phyloP scores from a whole-genome alignment of 23 tunicate genomes.

The Pegea sp. region DNA sequence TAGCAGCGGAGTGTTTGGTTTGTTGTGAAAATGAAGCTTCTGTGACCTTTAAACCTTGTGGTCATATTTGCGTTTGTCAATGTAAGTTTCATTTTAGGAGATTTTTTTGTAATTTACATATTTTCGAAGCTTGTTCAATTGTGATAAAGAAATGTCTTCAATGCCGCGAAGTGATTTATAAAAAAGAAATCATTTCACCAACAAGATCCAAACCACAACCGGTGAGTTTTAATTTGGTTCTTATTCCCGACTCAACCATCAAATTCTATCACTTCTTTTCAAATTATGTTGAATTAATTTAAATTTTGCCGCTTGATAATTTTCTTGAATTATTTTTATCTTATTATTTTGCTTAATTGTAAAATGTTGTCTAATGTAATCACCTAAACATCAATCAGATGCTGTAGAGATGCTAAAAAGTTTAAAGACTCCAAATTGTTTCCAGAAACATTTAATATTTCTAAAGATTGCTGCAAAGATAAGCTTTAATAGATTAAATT shows the following conservation, averaged over 20 bases:
- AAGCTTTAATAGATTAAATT: not conserved
- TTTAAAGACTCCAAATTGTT: constrained; percentile 47
- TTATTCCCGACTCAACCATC: too few relatives aligned
- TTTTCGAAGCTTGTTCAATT: constrained; percentile 30
- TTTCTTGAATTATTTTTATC: not conserved
- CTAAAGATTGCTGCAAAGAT: constrained; percentile 36
- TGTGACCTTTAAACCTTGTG: constrained; percentile 69
- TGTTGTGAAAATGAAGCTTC: constrained; percentile 61
- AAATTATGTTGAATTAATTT: too few relatives aligned
- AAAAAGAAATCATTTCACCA: not conserved
- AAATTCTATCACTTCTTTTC: too few relatives aligned
- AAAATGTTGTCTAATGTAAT: not conserved
- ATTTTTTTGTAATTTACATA: not conserved
- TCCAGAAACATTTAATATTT: constrained; percentile 55
- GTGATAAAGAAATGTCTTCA: constrained; percentile 83
- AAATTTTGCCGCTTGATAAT: too few relatives aligned
- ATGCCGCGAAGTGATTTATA: constrained; percentile 47
- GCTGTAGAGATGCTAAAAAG: constrained; percentile 11
- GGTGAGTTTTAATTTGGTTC: too few relatives aligned
- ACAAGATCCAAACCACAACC: not conserved
- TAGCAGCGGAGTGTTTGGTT: constrained; percentile 48
- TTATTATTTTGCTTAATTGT: constrained; percentile 1
- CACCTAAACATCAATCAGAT: constrained; percentile 25
- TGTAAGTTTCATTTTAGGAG: constrained; percentile 16
- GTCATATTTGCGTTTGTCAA: constrained; percentile 64